phyloP scores from a whole-genome alignment of 2,797 vertebrate species.

The Coccyzus lansbergi region DNA sequence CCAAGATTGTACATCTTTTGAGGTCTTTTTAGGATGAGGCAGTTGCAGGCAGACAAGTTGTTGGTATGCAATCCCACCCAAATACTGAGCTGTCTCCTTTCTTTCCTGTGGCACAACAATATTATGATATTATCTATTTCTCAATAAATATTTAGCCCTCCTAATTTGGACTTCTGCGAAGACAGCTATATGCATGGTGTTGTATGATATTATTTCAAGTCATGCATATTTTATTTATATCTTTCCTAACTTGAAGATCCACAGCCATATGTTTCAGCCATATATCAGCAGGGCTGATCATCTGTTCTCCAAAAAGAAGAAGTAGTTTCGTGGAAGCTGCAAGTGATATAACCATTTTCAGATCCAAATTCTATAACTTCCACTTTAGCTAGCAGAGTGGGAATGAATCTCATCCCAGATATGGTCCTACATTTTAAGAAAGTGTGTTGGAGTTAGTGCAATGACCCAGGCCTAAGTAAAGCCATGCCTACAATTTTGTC shows the following conservation, averaged over 20 bases:
- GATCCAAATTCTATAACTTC: neutral
- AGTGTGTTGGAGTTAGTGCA: neutral
- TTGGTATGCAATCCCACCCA: neutral
- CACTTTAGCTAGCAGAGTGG: neutral
- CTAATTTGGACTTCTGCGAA: constrained; percentile 1
- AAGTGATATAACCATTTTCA: constrained; percentile 42
- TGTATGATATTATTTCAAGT: constrained; percentile 49
- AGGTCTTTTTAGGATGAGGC: constrained; percentile 2
- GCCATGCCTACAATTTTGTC: neutral
- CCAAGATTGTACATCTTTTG: neutral
- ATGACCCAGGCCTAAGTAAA: neutral
- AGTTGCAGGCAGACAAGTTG: neutral
- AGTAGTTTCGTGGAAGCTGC: constrained; percentile 22
- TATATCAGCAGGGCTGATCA: constrained; percentile 35
- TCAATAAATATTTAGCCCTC: neutral
- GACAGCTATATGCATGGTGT: neutral
- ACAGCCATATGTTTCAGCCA: constrained; percentile 51
- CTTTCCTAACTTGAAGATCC: constrained; percentile 33
- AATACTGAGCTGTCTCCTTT: neutral
- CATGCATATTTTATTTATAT: constrained; percentile 58
- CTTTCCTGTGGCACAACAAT: neutral
- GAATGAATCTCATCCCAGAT: neutral
- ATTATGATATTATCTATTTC: neutral
- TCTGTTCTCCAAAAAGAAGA: constrained; percentile 45
- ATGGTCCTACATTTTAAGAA: neutral